These are phyloP conservation scores for Perodicticus potto DNA, from an alignment of 2,797 vertebrate species.

Conservation along the genomic window DNA sequence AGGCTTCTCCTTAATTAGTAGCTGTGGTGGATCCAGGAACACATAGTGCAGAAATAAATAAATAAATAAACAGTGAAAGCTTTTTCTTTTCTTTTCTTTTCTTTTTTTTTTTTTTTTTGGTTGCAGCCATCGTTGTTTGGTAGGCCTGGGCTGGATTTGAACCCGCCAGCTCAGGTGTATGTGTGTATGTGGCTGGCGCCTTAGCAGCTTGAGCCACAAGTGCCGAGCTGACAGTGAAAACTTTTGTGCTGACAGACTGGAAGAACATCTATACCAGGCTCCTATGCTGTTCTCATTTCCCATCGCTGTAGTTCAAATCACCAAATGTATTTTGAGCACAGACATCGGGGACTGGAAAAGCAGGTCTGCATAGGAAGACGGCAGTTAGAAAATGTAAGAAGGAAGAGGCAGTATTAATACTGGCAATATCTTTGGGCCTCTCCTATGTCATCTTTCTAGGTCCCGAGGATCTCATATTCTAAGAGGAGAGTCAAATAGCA, in stretches of 20 bases:
- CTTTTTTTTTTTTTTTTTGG: too few relatives aligned
- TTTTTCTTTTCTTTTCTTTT: too few relatives aligned
- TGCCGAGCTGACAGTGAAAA: background rate
- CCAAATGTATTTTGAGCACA: background rate
- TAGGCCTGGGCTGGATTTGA: too few relatives aligned
- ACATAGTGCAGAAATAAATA: background rate
- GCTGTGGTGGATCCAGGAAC: background rate
- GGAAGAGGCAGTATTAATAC: background rate
- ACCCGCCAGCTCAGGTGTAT: too few relatives aligned
- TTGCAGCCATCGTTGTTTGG: too few relatives aligned
- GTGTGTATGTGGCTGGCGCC: too few relatives aligned
- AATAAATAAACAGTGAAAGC: background rate
- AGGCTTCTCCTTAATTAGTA: conserved; percentile 31
- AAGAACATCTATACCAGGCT: background rate
- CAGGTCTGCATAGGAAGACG: background rate
- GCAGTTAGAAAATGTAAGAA: background rate
- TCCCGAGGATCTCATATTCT: background rate
- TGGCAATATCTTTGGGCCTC: background rate
- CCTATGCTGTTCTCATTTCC: background rate
- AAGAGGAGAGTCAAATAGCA: background rate
- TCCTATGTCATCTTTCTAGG: background rate
- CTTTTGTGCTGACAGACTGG: background rate
- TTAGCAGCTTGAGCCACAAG: too few relatives aligned
- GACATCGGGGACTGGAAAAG: background rate
- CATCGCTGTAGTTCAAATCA: background rate